Base-by-base conservation (phyloP, 1,140 invertebrate species). In the Megalopta genalis region DNA sequence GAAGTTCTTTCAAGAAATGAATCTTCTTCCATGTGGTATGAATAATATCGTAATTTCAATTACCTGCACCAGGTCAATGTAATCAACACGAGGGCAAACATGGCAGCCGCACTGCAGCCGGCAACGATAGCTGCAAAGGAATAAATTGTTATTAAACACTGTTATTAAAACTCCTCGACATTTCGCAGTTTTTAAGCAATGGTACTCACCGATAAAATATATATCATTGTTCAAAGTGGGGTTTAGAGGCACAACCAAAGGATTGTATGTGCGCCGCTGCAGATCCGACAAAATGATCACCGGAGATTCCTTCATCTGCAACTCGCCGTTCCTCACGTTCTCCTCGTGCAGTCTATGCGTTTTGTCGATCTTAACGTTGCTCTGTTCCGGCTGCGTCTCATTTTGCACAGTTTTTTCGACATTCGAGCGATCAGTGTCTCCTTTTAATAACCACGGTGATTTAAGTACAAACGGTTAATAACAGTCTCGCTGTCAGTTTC, bases 31-130 rank as follows among this genome's bases (percentile, higher is more conserved):
- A 32, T 32, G 4, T 32, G 1, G 32, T 32, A 32, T 4, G 32
- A 32, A 32, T 32, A 32, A 32, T 32, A 32, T 46, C 7, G 49
- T 18, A 52, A 52, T 52, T 16, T 6, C 21, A 5, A 46, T 88
- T 88, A 95, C 95, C 93, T 95, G 93, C 95, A 96, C 93, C 95
- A 95, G 76, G 95, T 95, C 80, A 95, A 93, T 78, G 95, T 95
- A 76, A 95, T 94, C 62, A 94, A 92, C 52, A 96, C 93, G 10
- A 95, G 87, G 21, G 92, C 94, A 76, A 95, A 93, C 90, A 93
- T 90, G 0, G 87, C 87, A 23, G 91, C 91, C 60, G 91, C 92
- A 69, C 90, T 92, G 69, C 92, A 90, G 42, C 91, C 90, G n/a
- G 92, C 92, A 52, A 93, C 88, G 54, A 93, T 83, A 75, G 91